phyloP scores from a whole-genome alignment of 2,113 vertebrate species.

The Sylvia atricapilla region DNA sequence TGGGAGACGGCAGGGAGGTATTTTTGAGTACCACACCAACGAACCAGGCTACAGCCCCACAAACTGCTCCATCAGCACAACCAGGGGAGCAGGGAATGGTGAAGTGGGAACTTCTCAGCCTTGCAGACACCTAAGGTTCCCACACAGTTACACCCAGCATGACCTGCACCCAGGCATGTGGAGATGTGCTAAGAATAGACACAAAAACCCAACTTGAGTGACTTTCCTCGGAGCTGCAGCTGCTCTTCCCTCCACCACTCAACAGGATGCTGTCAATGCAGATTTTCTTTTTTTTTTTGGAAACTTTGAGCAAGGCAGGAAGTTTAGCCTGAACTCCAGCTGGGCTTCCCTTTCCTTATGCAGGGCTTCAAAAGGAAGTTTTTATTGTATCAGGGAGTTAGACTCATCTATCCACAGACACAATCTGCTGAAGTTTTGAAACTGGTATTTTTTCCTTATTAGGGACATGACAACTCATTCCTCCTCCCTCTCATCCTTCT shows the following conservation, averaged over 20 bases:
- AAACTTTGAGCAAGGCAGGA: slow-evolving; percentile 62
- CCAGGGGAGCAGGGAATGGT: neutral
- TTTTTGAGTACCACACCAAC: neutral
- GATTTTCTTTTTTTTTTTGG: slow-evolving; percentile 15
- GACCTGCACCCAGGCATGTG: neutral
- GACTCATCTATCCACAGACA: neutral
- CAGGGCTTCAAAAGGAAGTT: slow-evolving; percentile 64
- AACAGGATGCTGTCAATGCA: slow-evolving; percentile 54
- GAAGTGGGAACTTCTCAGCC: neutral
- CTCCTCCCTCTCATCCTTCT: neutral
- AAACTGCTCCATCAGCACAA: neutral
- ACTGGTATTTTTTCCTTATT: neutral
- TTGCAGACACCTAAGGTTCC: neutral
- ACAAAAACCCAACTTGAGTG: neutral
- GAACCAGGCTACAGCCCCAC: neutral
- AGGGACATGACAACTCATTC: neutral
- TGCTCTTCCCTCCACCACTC: neutral
- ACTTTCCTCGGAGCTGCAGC: slow-evolving; percentile 13
- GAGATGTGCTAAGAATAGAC: neutral
- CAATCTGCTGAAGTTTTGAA: neutral
- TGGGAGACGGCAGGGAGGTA: neutral
- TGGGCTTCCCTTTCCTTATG: slow-evolving; percentile 56
- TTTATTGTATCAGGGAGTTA: neutral
- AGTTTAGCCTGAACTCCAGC: slow-evolving; percentile 48
- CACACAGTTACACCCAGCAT: neutral